A percentile compares a stretch with the other conserved stretches of the same genome.
Conservation (phyloP, 1,140 invertebrate species). For the Zaprionus africanus region DNA sequence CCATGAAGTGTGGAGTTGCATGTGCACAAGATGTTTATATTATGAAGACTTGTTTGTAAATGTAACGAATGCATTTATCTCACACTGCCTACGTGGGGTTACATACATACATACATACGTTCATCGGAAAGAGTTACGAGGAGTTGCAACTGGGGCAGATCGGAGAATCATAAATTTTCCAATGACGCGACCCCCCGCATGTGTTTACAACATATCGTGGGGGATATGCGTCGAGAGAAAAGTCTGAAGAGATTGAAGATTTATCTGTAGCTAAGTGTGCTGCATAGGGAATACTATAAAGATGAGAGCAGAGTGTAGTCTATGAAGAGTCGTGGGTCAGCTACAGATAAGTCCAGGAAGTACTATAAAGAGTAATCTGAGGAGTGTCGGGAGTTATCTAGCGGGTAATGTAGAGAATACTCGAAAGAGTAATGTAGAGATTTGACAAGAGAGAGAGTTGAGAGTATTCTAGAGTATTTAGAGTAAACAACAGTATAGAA, state of each 20-base stretch:
- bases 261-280: not conserved
- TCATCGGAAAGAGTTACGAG: not conserved
- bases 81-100: not conserved
- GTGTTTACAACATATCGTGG: not conserved
- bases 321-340: not conserved
- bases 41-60: not conserved
- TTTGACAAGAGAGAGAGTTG: not conserved
- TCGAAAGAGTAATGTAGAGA: not conserved
- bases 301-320: not conserved
- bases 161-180: constrained; percentile 1
- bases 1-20: not conserved
- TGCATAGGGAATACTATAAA: not conserved
- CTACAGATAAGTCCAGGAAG: not conserved
- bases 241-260: not conserved
- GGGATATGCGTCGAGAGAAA: not conserved
- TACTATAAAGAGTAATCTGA: not conserved
- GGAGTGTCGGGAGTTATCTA: not conserved
- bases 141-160: not conserved
- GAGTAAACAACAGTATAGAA: not conserved
- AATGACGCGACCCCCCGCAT: not conserved
- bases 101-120: not conserved
- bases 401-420: not conserved
- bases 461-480: not conserved
- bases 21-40: not conserved
- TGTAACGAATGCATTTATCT: not conserved